Conservation (phyloP, 2,113 vertebrate genomes). For the Heloderma charlesbogerti region DNA sequence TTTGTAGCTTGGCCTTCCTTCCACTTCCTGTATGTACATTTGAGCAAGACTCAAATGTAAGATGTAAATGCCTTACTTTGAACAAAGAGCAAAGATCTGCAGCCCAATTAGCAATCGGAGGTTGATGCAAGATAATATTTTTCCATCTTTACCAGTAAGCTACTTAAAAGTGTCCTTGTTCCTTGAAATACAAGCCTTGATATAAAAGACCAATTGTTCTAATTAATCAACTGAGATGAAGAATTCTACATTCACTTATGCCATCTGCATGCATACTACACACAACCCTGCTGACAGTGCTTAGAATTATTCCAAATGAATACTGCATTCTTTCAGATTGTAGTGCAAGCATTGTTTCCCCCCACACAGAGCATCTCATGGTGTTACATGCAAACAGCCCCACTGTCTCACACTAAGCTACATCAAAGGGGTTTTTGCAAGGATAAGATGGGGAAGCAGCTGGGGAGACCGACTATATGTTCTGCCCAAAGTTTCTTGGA, state of each 20-base stretch:
- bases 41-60: not conserved
- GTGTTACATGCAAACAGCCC: too few relatives aligned
- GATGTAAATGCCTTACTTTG: not conserved
- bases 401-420: too few relatives aligned
- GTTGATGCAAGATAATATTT: not conserved
- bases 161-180: constrained; percentile 19
- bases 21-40: not conserved
- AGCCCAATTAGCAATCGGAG: not conserved
- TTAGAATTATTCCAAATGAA: constrained; percentile 37
- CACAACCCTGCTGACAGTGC: constrained; percentile 6
- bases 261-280: constrained; percentile 53
- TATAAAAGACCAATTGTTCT: constrained; percentile 44
- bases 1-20: too few relatives aligned
- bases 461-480: not conserved
- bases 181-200: constrained; percentile 23
- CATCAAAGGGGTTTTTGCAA: not conserved
- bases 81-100: not conserved
- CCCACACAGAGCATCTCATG: constrained; percentile 11
- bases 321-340: constrained; percentile 27
- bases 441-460: not conserved
- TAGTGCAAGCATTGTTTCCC: constrained; percentile 28
- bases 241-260: constrained; percentile 40
- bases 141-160: not conserved
- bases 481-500: not conserved
- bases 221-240: constrained; percentile 49